Percentiles rank a stretch among this genome's conserved stretches.
phyloP scores from a whole-genome alignment of 2,888 invertebrate species.

The Meiosimyza platycephala region DNA sequence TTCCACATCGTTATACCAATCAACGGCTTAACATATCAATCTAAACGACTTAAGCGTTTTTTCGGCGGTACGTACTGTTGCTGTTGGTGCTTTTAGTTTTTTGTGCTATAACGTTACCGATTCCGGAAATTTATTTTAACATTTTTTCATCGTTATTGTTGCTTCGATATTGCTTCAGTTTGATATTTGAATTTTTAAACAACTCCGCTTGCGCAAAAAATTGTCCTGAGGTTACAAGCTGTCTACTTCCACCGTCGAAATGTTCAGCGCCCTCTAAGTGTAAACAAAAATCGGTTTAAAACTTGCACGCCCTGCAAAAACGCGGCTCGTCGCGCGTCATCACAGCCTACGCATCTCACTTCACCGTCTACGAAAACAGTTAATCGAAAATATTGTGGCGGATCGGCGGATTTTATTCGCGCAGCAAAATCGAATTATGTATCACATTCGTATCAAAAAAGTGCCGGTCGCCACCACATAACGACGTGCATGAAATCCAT shows the following conservation, averaged over 20 bases:
- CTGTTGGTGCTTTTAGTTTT: neutral
- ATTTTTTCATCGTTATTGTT: neutral
- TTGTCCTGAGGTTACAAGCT: neutral
- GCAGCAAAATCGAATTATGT: conserved; percentile 58
- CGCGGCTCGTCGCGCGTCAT: conserved; percentile 3
- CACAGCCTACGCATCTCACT: neutral
- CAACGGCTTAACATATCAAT: conserved; percentile 46
- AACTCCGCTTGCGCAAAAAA: neutral
- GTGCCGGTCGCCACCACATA: conserved; percentile 28
- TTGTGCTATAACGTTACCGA: neutral
- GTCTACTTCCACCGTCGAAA: neutral
- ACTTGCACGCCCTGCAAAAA: conserved; percentile 15
- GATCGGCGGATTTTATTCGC: conserved; percentile 55
- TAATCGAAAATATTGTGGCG: conserved; percentile 53
- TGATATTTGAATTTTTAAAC: conserved; percentile 36
- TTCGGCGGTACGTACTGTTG: neutral
- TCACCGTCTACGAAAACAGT: neutral
- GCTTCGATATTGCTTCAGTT: neutral
- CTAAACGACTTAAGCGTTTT: conserved; percentile 43
- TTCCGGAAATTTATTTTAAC: conserved; percentile 6
- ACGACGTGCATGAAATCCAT: conserved; percentile 66
- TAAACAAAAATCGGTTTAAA: conserved; percentile 32
- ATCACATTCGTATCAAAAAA: neutral
- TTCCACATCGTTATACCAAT: conserved; percentile 13
- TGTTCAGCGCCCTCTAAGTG: neutral